A percentile compares a stretch with the other conserved stretches of the same genome.
Conservation (phyloP, 2,797 vertebrate species). For the Cossypha niveicapilla region DNA sequence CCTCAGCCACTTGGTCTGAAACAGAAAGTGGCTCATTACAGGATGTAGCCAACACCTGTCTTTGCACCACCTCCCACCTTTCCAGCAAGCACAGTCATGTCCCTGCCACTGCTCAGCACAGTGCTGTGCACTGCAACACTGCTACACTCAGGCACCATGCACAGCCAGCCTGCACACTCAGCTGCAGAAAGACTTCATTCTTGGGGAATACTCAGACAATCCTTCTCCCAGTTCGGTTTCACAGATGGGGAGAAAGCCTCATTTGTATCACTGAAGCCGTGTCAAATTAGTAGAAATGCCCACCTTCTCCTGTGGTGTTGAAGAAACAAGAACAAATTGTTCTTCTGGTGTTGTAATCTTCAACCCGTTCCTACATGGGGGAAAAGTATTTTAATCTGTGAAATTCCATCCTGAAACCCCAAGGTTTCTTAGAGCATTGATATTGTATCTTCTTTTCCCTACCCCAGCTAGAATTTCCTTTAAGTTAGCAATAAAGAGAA, state of each 20-base stretch:
- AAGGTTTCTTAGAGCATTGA: neutral
- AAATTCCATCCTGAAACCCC: neutral
- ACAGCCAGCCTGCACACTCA: neutral
- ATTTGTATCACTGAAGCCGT: neutral
- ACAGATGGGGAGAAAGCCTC: neutral
- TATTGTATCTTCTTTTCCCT: neutral
- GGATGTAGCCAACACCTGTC: neutral
- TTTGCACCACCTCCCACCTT: neutral
- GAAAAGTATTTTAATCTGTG: neutral
- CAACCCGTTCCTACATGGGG: constrained; percentile 79
- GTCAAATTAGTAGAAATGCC: neutral
- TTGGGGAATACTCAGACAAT: neutral
- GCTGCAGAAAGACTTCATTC: neutral
- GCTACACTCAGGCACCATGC: neutral
- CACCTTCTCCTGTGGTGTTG: constrained; percentile 92
- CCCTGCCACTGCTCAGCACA: neutral
- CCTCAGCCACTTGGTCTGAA: constrained; percentile 93
- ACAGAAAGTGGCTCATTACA: neutral
- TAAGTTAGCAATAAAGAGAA: neutral
- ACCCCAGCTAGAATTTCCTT: neutral
- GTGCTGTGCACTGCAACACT: neutral
- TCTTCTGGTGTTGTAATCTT: constrained; percentile 95
- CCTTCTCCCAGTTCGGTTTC: neutral
- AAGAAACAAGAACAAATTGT: constrained; percentile 88
- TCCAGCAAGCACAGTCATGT: neutral